Conservation (phyloP, 2,797 vertebrate genomes). For the Pseudochaenichthys georgianus region DNA sequence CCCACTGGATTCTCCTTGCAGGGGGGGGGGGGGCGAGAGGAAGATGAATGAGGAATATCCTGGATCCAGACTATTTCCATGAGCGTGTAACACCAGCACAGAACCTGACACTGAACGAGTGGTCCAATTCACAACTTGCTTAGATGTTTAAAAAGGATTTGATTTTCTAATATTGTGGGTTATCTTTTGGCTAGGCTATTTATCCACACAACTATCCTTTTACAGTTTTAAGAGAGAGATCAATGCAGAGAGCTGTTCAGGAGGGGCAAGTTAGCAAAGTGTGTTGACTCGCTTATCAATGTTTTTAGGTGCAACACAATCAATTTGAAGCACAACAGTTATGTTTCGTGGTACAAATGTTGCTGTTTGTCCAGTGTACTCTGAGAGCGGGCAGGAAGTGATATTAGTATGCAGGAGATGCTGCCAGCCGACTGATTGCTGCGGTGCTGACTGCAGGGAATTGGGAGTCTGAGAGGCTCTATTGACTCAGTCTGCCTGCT, state of each 20-base stretch:
- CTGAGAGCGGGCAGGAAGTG: constrained; percentile 41
- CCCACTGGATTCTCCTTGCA: constrained; percentile 43
- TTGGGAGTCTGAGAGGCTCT: constrained; percentile 48
- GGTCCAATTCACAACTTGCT: constrained; percentile 17
- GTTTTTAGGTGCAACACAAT: background rate
- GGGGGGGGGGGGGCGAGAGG: constrained; percentile 29
- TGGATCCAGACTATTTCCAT: constrained; percentile 53
- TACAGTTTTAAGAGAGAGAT: constrained; percentile 40
- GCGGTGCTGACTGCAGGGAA: constrained; percentile 69
- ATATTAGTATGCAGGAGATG: constrained; percentile 71
- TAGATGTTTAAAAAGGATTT: constrained; percentile 23
- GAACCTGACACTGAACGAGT: constrained; percentile 46
- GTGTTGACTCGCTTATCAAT: background rate
- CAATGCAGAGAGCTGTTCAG: constrained; percentile 12
- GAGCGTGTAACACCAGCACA: constrained; percentile 43
- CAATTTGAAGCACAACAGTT: background rate
- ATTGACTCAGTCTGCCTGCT: constrained; percentile 65
- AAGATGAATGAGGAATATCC: constrained; percentile 69
- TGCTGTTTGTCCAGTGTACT: constrained; percentile 19
- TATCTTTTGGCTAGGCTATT: constrained; percentile 4
- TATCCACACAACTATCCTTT: constrained; percentile 14
- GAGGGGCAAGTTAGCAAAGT: background rate
- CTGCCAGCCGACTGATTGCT: constrained; percentile 43
- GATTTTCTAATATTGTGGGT: constrained; percentile 5
- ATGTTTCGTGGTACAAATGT: constrained; percentile 10